Conservation (phyloP, 2,888 invertebrate genomes). For the Eupeodes luniger region DNA sequence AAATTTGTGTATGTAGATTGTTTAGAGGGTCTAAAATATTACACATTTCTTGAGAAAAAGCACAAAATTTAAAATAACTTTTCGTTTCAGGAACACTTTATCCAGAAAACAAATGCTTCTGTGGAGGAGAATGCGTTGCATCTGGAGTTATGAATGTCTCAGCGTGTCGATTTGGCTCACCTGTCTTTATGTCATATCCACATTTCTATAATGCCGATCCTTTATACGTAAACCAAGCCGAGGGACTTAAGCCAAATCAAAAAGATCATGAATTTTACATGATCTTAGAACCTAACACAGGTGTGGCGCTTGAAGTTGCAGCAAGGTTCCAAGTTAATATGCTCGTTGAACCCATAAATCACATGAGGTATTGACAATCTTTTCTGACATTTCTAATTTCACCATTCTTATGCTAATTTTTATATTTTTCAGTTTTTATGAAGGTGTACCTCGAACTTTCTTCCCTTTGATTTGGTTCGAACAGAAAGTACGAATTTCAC, state of each 20-base stretch:
- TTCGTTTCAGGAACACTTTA: slow-evolving; percentile 85
- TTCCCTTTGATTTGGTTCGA: slow-evolving; percentile 93
- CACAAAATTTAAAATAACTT: background rate
- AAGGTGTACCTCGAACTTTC: slow-evolving; percentile 88
- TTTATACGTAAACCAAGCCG: slow-evolving; percentile 86
- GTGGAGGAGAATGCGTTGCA: slow-evolving; percentile 89
- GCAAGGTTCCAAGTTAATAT: slow-evolving; percentile 93
- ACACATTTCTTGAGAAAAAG: too few relatives aligned
- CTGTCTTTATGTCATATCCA: slow-evolving; percentile 93
- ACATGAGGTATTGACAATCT: slow-evolving; percentile 86
- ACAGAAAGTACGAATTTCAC: slow-evolving; percentile 87
- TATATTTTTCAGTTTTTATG: slow-evolving; percentile 86
- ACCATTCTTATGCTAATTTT: background rate
- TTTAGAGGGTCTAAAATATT: too few relatives aligned
- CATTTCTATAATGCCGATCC: slow-evolving; percentile 93
- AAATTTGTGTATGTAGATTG: too few relatives aligned
- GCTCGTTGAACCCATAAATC: slow-evolving; percentile 87
- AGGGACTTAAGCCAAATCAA: slow-evolving; percentile 88
- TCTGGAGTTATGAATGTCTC: slow-evolving; percentile 92
- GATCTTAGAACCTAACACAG: slow-evolving; percentile 90
- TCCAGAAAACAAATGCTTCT: slow-evolving; percentile 89
- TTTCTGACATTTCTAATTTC: background rate
- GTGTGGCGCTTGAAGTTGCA: slow-evolving; percentile 90
- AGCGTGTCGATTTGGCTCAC: slow-evolving; percentile 91
- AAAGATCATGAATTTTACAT: slow-evolving; percentile 91